A percentile compares a stretch with the other conserved stretches of the same genome.
These are phyloP conservation scores for Drosophila pseudotalamancana DNA, from an alignment of 2,888 invertebrate species.

Conservation along the genomic window DNA sequence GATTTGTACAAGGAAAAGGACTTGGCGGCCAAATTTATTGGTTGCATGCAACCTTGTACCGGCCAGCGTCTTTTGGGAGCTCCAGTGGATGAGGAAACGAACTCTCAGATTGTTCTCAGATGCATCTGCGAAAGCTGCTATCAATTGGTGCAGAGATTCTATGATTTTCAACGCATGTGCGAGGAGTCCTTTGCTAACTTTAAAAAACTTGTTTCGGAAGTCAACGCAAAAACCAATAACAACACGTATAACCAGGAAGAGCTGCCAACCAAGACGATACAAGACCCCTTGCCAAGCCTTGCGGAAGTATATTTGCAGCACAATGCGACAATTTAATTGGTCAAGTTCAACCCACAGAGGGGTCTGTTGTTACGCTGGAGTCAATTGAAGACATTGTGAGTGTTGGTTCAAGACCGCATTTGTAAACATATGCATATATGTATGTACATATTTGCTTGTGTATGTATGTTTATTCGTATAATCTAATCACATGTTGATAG, in stretches of 20 bases:
- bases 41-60: conserved; percentile 40
- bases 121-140: conserved; percentile 72
- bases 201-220: conserved; percentile 49
- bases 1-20: conserved; percentile 54
- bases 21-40: conserved; percentile 63
- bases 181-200: conserved; percentile 68
- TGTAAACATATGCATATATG: background rate
- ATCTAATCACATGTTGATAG: conserved; percentile 48
- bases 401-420: conserved; percentile 25
- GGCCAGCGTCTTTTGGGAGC: background rate
- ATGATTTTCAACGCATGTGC: conserved; percentile 77
- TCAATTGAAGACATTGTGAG: conserved; percentile 61
- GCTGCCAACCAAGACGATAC: background rate
- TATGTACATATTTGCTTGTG: background rate
- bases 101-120: conserved; percentile 53
- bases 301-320: background rate
- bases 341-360: conserved; percentile 3
- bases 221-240: conserved; percentile 2
- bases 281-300: background rate
- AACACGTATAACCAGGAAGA: background rate
- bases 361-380: background rate
- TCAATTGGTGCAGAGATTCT: conserved; percentile 67
- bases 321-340: background rate
- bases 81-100: conserved; percentile 34
- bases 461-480: conserved; percentile 14